Evolutionary conservation across 2,888 invertebrate species (phyloP).

Genomic region (Portevinia maculata): DNA sequence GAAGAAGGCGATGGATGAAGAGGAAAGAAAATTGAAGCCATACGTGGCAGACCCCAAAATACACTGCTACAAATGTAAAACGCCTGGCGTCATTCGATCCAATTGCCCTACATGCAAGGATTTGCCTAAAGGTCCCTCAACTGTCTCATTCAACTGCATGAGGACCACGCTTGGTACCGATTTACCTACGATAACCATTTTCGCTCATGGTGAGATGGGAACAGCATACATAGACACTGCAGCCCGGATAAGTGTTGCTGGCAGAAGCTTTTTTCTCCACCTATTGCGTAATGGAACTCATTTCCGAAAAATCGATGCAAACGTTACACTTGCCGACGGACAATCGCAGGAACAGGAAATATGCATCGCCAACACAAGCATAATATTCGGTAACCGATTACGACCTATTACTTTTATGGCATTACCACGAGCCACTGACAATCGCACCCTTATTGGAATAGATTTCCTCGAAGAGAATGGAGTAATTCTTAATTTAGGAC

Average conservation of each 20-base stretch:
- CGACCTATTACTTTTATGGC: conserved; percentile 18
- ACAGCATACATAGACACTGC: conserved; percentile 48
- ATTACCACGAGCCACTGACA: conserved; percentile 18
- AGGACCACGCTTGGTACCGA: conserved; percentile 6
- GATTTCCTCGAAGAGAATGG: conserved; percentile 43
- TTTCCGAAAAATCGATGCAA: background rate
- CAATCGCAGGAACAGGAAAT: background rate
- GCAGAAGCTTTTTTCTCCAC: conserved; percentile 20
- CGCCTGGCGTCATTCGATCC: conserved; percentile 9
- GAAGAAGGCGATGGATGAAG: conserved; percentile 11
- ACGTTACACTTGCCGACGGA: conserved; percentile 26
- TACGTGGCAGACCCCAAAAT: conserved; percentile 5
- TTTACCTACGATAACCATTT: conserved; percentile 36
- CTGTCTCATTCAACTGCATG: conserved; percentile 31
- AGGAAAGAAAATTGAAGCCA: background rate
- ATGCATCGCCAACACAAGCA: conserved; percentile 4
- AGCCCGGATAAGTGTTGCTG: conserved; percentile 44
- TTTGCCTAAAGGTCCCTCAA: conserved; percentile 7
- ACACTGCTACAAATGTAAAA: conserved; percentile 29
- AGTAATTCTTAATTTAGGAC: conserved; percentile 12
- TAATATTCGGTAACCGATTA: conserved; percentile 34
- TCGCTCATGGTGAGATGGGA: conserved; percentile 30
- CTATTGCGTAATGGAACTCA: conserved; percentile 9
- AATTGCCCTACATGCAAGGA: conserved; percentile 35
- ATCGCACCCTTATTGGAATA: conserved; percentile 42